Conservation (phyloP, 2,888 invertebrate species). For the Diaphora mendica region DNA sequence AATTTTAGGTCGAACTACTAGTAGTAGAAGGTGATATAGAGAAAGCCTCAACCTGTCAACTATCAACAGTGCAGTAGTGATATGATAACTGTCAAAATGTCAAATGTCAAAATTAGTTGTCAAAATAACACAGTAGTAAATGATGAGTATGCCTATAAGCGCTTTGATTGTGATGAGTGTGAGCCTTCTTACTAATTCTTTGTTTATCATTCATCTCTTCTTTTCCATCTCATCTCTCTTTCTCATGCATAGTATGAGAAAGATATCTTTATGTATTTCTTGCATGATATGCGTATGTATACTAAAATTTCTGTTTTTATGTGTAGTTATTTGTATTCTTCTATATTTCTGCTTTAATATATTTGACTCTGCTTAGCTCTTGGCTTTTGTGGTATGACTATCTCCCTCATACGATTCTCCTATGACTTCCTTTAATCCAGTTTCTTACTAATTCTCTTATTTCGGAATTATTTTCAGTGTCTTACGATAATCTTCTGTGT, state of each 20-base stretch:
- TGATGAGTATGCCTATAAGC: conserved; percentile 12
- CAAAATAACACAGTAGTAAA: background rate
- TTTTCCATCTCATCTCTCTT: conserved; percentile 7
- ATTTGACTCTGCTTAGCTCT: conserved; percentile 52
- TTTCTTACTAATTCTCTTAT: background rate
- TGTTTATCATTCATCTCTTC: background rate
- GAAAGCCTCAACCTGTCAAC: too few species aligned
- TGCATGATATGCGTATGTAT: background rate
- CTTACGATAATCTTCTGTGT: conserved; percentile 2
- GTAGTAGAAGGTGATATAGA: too few species aligned
- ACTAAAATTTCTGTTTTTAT: background rate
- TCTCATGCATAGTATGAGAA: conserved; percentile 7
- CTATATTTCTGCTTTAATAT: conserved; percentile 52
- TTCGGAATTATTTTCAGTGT: conserved; percentile 4
- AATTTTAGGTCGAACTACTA: too few species aligned
- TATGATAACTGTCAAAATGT: too few species aligned
- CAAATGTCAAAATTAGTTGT: background rate
- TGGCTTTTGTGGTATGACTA: conserved; percentile 52
- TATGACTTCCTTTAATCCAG: background rate
- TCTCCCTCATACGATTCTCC: conserved; percentile 17
- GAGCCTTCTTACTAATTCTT: conserved; percentile 4
- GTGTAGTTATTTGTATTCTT: conserved; percentile 3
- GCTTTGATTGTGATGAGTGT: conserved; percentile 7
- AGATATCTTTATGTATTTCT: conserved; percentile 1
- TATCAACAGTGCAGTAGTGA: too few species aligned